Percentiles rank a stretch among this genome's conserved stretches.
phyloP scores from a whole-genome alignment of 2,797 vertebrate species.

The Tarsius wallacei region DNA sequence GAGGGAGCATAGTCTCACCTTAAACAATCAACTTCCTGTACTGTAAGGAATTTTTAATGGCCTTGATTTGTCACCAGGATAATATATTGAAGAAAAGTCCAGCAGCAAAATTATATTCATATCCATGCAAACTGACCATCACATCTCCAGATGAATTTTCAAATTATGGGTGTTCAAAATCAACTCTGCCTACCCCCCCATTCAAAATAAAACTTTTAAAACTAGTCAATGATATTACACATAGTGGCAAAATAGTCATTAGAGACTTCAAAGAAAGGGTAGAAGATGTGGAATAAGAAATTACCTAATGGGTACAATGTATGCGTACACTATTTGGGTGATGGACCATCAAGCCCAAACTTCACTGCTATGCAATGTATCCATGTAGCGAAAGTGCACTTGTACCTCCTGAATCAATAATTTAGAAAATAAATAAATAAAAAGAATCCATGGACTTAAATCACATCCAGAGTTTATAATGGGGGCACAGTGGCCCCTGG shows the following conservation, averaged over 20 bases:
- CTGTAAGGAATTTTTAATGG: conserved; percentile 75
- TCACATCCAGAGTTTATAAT: background rate
- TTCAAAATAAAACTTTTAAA: conserved; percentile 25
- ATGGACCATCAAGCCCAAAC: background rate
- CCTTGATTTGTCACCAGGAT: conserved; percentile 70
- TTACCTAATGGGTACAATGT: background rate
- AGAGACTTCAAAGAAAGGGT: background rate
- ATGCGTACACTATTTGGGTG: background rate
- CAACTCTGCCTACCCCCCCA: background rate
- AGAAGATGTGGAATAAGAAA: background rate
- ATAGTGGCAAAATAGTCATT: background rate
- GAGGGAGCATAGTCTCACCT: conserved; percentile 32
- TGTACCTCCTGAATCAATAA: background rate
- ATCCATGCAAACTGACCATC: conserved; percentile 25
- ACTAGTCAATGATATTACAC: conserved; percentile 18
- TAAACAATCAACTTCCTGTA: conserved; percentile 64
- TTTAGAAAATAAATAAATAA: background rate
- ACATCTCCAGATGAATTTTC: conserved; percentile 56
- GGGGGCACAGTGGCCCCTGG: background rate
- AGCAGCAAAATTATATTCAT: conserved; percentile 51
- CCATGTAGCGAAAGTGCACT: background rate
- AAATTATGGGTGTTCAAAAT: conserved; percentile 60
- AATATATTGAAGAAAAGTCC: conserved; percentile 23
- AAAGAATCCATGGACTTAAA: conserved; percentile 29
- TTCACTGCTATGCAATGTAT: background rate